Percentiles rank a stretch among this genome's conserved stretches.
Evolutionary conservation across 2,113 vertebrate genomes (phyloP).

Genomic region (Ochotona curzoniae): DNA sequence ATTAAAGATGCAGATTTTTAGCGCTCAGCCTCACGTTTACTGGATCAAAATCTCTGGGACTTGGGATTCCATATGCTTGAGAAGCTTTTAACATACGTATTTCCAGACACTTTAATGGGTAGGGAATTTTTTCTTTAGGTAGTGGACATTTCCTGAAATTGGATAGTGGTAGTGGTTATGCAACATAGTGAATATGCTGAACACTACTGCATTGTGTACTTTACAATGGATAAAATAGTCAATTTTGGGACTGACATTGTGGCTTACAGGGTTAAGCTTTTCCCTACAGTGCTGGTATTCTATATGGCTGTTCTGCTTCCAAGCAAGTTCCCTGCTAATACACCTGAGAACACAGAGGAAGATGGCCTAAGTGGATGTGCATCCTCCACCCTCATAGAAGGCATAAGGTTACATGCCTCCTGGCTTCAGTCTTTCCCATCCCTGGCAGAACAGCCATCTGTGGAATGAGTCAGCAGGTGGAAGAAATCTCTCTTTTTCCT

Average conservation of each 20-base stretch:
- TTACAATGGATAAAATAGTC: not conserved
- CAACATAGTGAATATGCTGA: not conserved
- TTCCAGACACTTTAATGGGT: not conserved
- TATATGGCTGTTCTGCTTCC: no score
- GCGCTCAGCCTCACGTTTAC: not conserved
- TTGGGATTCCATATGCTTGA: not conserved
- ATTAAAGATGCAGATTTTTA: not conserved
- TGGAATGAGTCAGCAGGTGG: no score
- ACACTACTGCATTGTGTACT: not conserved
- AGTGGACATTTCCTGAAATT: slow-evolving; percentile 15
- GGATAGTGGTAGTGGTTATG: not conserved
- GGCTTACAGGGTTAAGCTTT: no score
- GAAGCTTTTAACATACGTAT: not conserved
- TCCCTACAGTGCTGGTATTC: no score
- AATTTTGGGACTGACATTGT: not conserved
- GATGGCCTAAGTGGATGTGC: no score
- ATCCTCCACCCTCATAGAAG: no score
- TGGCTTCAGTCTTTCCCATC: no score
- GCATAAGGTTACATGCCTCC: no score
- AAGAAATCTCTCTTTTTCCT: no score
- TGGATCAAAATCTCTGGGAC: not conserved
- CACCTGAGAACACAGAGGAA: no score
- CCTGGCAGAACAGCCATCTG: no score
- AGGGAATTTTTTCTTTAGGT: not conserved
- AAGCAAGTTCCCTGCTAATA: no score